phyloP scores from a whole-genome alignment of 2,113 vertebrate genomes.

The Scomber scombrus region DNA sequence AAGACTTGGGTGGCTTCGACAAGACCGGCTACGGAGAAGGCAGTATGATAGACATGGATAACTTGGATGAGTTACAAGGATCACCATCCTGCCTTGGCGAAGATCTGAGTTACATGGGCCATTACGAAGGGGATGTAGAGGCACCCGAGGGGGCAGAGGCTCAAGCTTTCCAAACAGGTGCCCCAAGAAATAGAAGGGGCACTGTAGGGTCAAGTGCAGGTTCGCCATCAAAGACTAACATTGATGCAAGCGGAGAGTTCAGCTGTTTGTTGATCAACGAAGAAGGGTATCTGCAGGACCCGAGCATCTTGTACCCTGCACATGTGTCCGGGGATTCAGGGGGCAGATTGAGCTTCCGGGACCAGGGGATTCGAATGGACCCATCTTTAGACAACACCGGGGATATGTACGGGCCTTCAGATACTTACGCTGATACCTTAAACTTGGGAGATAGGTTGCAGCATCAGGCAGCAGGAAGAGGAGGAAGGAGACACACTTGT shows the following conservation, averaged over 20 bases:
- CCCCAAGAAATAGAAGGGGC: conserved; percentile 39
- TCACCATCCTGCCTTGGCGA: conserved; percentile 67
- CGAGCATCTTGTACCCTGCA: conserved; percentile 63
- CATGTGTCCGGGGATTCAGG: conserved; percentile 48
- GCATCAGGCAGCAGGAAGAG: conserved; percentile 57
- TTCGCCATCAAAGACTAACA: conserved; percentile 59
- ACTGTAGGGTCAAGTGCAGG: neutral
- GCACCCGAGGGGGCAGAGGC: conserved; percentile 55
- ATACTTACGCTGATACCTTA: conserved; percentile 50
- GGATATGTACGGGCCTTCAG: conserved; percentile 60
- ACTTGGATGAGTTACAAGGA: conserved; percentile 68
- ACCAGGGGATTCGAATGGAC: conserved; percentile 54
- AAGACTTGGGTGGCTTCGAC: conserved; percentile 71
- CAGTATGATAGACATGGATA: conserved; percentile 71
- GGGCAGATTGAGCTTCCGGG: conserved; percentile 60
- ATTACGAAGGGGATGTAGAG: conserved; percentile 67
- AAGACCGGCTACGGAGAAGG: conserved; percentile 68
- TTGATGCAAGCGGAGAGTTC: conserved; percentile 65
- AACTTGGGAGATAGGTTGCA: conserved; percentile 64
- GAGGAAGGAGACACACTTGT: conserved; percentile 63
- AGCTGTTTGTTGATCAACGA: conserved; percentile 85
- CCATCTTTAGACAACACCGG: conserved; percentile 34
- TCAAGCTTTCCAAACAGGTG: conserved; percentile 56
- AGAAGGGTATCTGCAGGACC: conserved; percentile 83
- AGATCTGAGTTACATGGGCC: conserved; percentile 66